Evolutionary conservation across 2,113 vertebrate species (phyloP), one percentile per base, ranked within the genome.

Genomic region (Nymphicus hollandicus): DNA sequence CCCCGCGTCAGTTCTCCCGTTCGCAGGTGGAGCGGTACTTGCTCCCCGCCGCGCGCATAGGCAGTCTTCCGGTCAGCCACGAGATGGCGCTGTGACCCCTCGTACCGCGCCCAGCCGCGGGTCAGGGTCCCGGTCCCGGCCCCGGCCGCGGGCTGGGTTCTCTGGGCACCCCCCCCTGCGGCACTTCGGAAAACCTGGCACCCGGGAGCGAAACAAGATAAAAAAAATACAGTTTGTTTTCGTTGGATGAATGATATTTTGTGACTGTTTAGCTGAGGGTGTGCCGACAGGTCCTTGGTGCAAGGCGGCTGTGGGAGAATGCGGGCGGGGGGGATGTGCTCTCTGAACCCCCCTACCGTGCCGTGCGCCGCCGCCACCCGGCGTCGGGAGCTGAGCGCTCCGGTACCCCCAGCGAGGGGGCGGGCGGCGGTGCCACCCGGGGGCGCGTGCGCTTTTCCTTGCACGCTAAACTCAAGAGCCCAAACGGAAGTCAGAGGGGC

Each of bases 81-180:
- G 8, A 92, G 98, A 97, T 98, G 98, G 97, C 60, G 49, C 86
- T 77, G 97, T 72, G 84, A 35, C 74, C 88, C 96, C 97, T 97
- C 84, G 11, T 17, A 95, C 74, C 6, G 77, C 37, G 3, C 22
- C 6, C 16, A 1, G 39, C n/a, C 39, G 25, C 17, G 41, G 55
- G 55, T 56, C 31, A 14, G 41, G 55, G 55, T 56, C 31, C 55
- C 9, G 25, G 27, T 9, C 27, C 9, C 50, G 27, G 50, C 9
- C 6, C 13, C 22, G 9, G 33, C 22, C 37, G 2, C 6, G 39
- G 44, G 6, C 1, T 3, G 35, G 22, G 17, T 24, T 14, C 15
- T 7, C 35, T 11, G 49, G 23, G 2, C 7, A 33, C 14, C 6
- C 31, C 10, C n/a, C 10, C 6, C 8, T n/a, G n/a, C 19, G 5